These are phyloP conservation scores for Hippocampus guttulatus DNA, from an alignment of 2,113 vertebrate genomes.

Conservation along the genomic window DNA sequence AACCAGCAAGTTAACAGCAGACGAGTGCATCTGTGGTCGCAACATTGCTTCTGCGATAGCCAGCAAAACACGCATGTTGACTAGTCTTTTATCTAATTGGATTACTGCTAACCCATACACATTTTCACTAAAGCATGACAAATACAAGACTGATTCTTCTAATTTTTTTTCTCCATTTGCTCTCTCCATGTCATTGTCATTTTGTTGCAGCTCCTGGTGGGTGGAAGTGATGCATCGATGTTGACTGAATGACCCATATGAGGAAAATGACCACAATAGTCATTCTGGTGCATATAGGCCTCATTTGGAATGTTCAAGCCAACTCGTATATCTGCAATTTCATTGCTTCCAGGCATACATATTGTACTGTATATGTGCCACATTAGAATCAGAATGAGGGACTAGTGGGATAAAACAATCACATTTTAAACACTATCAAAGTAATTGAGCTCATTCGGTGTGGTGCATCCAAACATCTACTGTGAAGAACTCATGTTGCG, in stretches of 20 bases:
- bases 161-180: conserved; percentile 22
- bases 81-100: conserved; percentile 62
- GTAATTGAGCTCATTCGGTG: conserved; percentile 1
- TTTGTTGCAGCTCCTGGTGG: conserved; percentile 30
- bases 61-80: conserved; percentile 49
- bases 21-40: conserved; percentile 48
- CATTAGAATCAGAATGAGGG: conserved; percentile 30
- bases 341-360: conserved; percentile 27
- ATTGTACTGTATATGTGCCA: not conserved
- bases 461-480: not conserved
- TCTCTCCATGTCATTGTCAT: conserved; percentile 13
- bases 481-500: conserved; percentile 1
- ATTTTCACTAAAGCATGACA: conserved; percentile 20
- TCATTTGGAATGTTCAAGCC: conserved; percentile 32
- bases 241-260: conserved; percentile 46
- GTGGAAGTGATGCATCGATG: conserved; percentile 42
- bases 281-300: conserved; percentile 29
- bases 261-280: conserved; percentile 29
- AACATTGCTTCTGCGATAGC: conserved; percentile 42
- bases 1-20: conserved; percentile 52
- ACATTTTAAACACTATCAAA: conserved; percentile 36
- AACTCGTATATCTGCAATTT: conserved; percentile 32
- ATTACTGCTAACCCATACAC: conserved; percentile 44
- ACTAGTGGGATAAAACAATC: conserved; percentile 34
- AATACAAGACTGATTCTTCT: conserved; percentile 17